Evolutionary conservation across 2,888 invertebrate species (phyloP).

Genomic region (Eumerus sabulonum): DNA sequence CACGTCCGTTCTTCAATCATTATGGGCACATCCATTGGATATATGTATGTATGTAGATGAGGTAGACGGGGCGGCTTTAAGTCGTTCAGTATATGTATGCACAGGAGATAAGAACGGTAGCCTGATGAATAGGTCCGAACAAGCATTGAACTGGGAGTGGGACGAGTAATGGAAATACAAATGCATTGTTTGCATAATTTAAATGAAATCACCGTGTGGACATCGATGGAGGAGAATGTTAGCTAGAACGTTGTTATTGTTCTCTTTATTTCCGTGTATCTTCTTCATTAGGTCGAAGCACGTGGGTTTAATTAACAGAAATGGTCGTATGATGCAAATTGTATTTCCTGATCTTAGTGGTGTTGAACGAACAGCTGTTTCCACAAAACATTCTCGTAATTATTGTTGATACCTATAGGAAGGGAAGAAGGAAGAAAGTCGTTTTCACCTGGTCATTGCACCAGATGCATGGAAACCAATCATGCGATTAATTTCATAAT

Average conservation of each 20-base stretch:
- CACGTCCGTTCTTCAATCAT: neutral
- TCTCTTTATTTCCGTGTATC: too few relatives aligned
- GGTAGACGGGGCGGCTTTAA: too few relatives aligned
- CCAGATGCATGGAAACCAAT: neutral
- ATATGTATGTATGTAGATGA: too few relatives aligned
- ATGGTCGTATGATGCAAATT: constrained; percentile 58
- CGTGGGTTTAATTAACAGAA: constrained; percentile 6
- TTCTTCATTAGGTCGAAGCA: neutral
- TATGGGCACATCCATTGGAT: too few relatives aligned
- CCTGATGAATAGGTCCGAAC: too few relatives aligned
- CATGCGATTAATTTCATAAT: neutral
- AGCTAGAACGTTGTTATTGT: too few relatives aligned
- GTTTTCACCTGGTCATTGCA: constrained; percentile 5
- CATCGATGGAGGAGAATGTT: neutral
- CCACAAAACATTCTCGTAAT: constrained; percentile 23
- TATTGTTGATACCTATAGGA: constrained; percentile 17
- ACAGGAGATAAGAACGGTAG: too few relatives aligned
- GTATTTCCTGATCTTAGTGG: constrained; percentile 54
- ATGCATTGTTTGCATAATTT: constrained; percentile 62
- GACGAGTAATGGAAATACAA: constrained; percentile 7
- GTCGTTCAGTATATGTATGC: too few relatives aligned
- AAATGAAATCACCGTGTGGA: constrained; percentile 9
- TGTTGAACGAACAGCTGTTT: constrained; percentile 42
- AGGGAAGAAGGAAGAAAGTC: neutral
- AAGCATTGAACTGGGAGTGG: constrained; percentile 31